Evolutionary conservation across 1,140 invertebrate species (phyloP).

Genomic region (Habropoda laboriosa): DNA sequence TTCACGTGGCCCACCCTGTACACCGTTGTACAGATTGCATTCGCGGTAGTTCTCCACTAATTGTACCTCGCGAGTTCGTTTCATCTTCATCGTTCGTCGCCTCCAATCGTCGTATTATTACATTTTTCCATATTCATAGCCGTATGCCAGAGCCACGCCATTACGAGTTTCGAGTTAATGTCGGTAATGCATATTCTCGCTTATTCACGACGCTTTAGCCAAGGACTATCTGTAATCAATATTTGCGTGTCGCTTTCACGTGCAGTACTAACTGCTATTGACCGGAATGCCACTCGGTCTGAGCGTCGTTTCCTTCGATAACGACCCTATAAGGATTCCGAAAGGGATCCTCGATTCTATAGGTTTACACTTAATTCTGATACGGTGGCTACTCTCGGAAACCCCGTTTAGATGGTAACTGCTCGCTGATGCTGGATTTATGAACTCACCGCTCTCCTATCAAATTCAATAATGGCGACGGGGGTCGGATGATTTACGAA

Average conservation of each 20-base stretch:
- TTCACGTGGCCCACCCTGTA: too few species aligned
- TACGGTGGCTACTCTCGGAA: constrained; percentile 6
- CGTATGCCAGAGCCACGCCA: neutral
- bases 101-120: too few species aligned
- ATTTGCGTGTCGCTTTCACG: constrained; percentile 42
- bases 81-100: neutral
- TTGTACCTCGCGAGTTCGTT: too few species aligned
- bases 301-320: constrained; percentile 45
- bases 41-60: too few species aligned
- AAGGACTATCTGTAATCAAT: constrained; percentile 51
- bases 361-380: constrained; percentile 57
- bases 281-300: constrained; percentile 35
- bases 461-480: constrained; percentile 17
- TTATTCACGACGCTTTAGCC: constrained; percentile 29
- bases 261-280: constrained; percentile 51
- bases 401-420: constrained; percentile 39
- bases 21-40: too few species aligned
- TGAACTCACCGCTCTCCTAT: constrained; percentile 13
- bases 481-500: constrained; percentile 30
- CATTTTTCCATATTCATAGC: constrained; percentile 4
- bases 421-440: constrained; percentile 40
- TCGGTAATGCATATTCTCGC: constrained; percentile 23
- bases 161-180: neutral
- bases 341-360: constrained; percentile 54
- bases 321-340: constrained; percentile 55